Evolutionary conservation across 64 coral and sea anemone genomes (phyloP), one percentile per base, ranked within the genome.

Genomic region (Porites australiensis): DNA sequence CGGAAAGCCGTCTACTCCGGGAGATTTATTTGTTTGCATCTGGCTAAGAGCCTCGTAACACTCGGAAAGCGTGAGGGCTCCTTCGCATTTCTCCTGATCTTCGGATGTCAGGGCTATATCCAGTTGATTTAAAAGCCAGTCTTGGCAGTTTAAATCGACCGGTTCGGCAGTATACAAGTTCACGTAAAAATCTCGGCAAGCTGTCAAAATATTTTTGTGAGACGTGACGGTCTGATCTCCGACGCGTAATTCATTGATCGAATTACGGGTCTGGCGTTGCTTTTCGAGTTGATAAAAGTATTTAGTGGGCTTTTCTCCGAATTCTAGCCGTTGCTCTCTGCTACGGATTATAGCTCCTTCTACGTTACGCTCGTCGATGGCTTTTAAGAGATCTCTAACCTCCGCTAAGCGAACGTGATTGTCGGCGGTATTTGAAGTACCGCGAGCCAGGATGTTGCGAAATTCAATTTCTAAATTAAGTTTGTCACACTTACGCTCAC

Each of bases 231-330:
- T 57, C 13, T 8, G 20, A 5, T 73, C 2, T 7, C 8, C 4
- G 6, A 49, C 51, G 6, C 15, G 27, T 2, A 90, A 37, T 16
- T 66, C 74, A 0, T 62, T 20, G 11, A 90, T 90, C 0, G 88
- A 66, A 21, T 90, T 80, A 8, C 53, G 14, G 0, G 7, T 48
- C 14, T 81, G 59, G 4, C 51, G 50, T 0, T 44, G 13, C 0
- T 37, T 47, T 46, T 90, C 77, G 2, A 90, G 59, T 3, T 81
- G 64, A n/a, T 79, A 90, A n/a, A 90, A 90, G 68, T 57, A 81
- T 7, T 49, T 77, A 3, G 76, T 90, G 3, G 88, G 88, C 43
- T 79, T 65, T 70, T 90, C 88, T 0, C 88, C 77, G 8, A 79
- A 44, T 9, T 90, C 88, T 0, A 77, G 44, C 75, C 75, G 81